Evolutionary conservation across 2,888 invertebrate genomes (phyloP).

Genomic region (Candidula unifasciata): DNA sequence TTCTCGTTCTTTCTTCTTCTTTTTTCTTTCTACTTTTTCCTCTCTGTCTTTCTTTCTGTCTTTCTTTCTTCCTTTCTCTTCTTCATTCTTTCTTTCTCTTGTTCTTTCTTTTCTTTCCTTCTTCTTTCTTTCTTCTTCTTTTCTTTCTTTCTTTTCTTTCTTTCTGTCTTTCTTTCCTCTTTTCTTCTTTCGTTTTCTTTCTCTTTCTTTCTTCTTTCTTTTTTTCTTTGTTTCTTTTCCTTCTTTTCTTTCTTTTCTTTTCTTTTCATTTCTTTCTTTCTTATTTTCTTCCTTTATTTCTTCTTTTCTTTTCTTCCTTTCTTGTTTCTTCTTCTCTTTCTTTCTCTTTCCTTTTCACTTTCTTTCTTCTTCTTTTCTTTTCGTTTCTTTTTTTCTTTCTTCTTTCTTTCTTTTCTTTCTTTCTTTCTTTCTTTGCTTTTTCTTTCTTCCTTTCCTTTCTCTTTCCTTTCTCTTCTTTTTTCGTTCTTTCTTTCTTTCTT

Average conservation of each 20-base stretch:
- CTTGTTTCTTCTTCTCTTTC: too few species aligned
- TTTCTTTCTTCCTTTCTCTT: too few species aligned
- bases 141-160: not conserved
- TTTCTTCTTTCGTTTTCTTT: not conserved
- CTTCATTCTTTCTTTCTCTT: too few species aligned
- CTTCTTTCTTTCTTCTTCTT: not conserved
- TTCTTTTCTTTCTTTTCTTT: not conserved
- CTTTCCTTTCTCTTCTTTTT: not conserved
- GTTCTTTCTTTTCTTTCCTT: not conserved
- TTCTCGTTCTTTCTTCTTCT: conserved; percentile 24
- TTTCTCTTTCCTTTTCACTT: too few species aligned
- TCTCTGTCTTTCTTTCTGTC: too few species aligned
- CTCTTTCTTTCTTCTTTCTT: not conserved
- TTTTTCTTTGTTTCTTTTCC: not conserved
- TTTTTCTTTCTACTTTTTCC: too few species aligned
- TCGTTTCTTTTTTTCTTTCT: not conserved
- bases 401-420: not conserved
- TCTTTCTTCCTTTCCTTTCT: too few species aligned
- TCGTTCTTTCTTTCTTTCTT: too few species aligned
- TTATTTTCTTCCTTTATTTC: not conserved
- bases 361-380: too few species aligned
- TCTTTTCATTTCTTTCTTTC: not conserved
- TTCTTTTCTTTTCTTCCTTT: not conserved
- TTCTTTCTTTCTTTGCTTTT: too few species aligned
- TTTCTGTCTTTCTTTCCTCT: not conserved